Evolutionary conservation across 2,888 invertebrate species (phyloP).

Genomic region (Lumbricus terrestris): DNA sequence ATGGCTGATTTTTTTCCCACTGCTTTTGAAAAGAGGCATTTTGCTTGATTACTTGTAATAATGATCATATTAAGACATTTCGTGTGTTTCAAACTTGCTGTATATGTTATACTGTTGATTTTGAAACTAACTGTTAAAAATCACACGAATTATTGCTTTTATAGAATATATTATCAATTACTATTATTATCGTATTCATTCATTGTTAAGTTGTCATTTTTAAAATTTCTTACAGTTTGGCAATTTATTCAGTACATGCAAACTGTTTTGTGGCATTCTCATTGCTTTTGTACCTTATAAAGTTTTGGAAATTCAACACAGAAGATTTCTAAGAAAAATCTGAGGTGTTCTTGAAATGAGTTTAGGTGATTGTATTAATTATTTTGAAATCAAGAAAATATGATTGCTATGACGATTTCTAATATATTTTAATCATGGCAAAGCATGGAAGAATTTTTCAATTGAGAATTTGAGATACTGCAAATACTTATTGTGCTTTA

Average conservation of each 20-base stretch:
- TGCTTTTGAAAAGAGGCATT: too few species aligned
- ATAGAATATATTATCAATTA: neutral
- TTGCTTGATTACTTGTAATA: neutral
- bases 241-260: neutral
- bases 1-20: too few species aligned
- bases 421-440: neutral
- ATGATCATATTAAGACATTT: neutral
- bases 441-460: neutral
- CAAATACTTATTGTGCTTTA: neutral
- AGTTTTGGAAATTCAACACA: neutral
- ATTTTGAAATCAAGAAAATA: too few species aligned
- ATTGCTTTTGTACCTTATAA: neutral
- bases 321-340: neutral
- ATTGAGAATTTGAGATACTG: neutral
- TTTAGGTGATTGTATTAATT: neutral
- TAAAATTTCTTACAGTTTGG: neutral
- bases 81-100: neutral
- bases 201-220: neutral
- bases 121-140: neutral
- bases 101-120: neutral
- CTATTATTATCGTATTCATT: neutral
- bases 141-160: neutral
- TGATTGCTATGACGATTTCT: neutral
- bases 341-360: neutral
- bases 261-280: neutral